phyloP scores from a whole-genome alignment of 2,888 invertebrate genomes.

The Elmis aenea region DNA sequence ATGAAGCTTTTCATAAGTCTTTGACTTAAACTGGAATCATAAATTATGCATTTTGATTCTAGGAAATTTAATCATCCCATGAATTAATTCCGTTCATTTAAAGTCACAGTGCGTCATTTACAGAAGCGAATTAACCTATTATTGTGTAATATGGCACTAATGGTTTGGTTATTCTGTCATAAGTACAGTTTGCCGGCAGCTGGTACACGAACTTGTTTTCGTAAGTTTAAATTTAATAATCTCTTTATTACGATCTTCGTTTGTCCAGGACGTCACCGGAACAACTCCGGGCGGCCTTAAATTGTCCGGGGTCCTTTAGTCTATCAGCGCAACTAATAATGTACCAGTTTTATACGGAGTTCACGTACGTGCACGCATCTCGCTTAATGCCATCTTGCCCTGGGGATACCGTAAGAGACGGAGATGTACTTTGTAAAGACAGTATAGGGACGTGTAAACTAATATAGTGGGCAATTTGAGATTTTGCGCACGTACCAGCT shows the following conservation, averaged over 20 bases:
- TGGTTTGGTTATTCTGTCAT: too few species aligned
- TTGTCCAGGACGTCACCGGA: slow-evolving; percentile 14
- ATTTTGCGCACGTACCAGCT: slow-evolving; percentile 33
- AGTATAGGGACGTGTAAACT: slow-evolving; percentile 36
- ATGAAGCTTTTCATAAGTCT: too few species aligned
- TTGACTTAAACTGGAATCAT: too few species aligned
- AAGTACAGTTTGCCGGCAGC: too few species aligned
- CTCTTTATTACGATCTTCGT: slow-evolving; percentile 18
- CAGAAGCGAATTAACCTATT: too few species aligned
- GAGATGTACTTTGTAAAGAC: slow-evolving; percentile 28
- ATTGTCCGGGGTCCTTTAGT: slow-evolving; percentile 22
- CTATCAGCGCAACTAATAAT: slow-evolving; percentile 28
- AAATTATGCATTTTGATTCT: too few species aligned
- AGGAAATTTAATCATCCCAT: too few species aligned
- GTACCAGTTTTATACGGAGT: slow-evolving; percentile 8
- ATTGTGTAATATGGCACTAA: too few species aligned
- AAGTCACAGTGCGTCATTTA: too few species aligned
- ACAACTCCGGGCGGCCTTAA: slow-evolving; percentile 13
- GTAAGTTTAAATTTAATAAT: slow-evolving; percentile 16
- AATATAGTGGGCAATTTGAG: slow-evolving; percentile 36
- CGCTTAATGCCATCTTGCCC: slow-evolving; percentile 23
- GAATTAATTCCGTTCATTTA: too few species aligned
- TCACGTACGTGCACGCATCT: slow-evolving; percentile 18
- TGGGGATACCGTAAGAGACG: slow-evolving; percentile 17
- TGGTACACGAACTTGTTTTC: too few species aligned